Percentiles rank a stretch among this genome's conserved stretches.
Conservation (phyloP, 1,140 invertebrate genomes). For the Holotrichia oblita region DNA sequence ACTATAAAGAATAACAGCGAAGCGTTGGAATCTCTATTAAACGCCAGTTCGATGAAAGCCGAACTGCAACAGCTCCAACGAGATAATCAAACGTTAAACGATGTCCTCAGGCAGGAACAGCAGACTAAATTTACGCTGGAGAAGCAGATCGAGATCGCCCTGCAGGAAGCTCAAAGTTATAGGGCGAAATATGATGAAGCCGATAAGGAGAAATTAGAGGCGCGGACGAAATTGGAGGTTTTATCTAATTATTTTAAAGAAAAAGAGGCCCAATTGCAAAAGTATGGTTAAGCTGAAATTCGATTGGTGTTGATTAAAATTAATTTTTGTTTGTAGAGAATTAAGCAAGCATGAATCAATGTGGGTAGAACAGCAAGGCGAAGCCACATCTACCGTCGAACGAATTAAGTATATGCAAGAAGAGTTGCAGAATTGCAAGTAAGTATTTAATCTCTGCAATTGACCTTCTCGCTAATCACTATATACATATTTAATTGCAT, state of each 20-base stretch:
- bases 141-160: constrained; percentile 49
- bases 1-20: constrained; percentile 59
- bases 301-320: constrained; percentile 39
- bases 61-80: constrained; percentile 63
- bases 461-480: too few relatives aligned
- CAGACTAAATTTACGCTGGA: constrained; percentile 55
- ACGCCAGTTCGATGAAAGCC: constrained; percentile 63
- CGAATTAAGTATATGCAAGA: constrained; percentile 79
- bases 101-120: constrained; percentile 61
- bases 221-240: constrained; percentile 83
- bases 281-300: constrained; percentile 67
- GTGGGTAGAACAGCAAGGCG: constrained; percentile 84
- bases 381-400: constrained; percentile 80
- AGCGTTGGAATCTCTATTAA: constrained; percentile 60
- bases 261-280: constrained; percentile 84
- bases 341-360: constrained; percentile 82
- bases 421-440: constrained; percentile 84
- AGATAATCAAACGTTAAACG: constrained; percentile 59
- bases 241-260: constrained; percentile 89
- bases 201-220: constrained; percentile 81
- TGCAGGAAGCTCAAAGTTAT: constrained; percentile 65
- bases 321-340: constrained; percentile 67
- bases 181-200: constrained; percentile 74
- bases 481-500: too few relatives aligned
- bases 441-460: constrained; percentile 59